Base-by-base conservation (phyloP, 2,797 vertebrate species). In the Crax fasciolata region DNA sequence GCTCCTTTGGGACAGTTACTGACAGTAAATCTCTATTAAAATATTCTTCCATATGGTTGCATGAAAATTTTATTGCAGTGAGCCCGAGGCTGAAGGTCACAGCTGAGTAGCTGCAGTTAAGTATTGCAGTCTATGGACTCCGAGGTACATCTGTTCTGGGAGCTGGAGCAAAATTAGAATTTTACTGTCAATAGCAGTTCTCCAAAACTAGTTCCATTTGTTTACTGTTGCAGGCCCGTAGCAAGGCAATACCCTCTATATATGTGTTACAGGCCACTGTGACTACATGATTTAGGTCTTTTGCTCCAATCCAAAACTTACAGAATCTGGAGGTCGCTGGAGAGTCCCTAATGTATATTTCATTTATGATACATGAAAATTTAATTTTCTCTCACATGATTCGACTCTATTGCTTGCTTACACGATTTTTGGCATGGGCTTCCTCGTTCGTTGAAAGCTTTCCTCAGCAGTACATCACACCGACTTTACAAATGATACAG, bases 11-110 rank as follows among this genome's bases (percentile, higher is more conserved):
- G 99, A 99, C 96, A 97, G 98, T 98, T 98, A 98, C 98, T 98
- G 98, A 98, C 98, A 98, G 98, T 99, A 99, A 99, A 99, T 99
- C 99, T 99, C 99, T 98, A 98, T 98, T 98, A 99, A 99, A 98
- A 98, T 99, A 98, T 98, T 98, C 98, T 98, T 99, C 98, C 99
- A 99, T 99, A 99, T 99, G 99, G 99, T 98, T 98, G 98, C 99
- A 99, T 99, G 98, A 99, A 99, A 99, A 99, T 99, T 99, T 99
- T 98, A 99, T 99, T 98, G 98, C 98, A 97, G 97, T 98, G 97
- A 98, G 98, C 99, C 98, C 94, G 98, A 98, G 99, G 99, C 98
- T 98, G 98, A 98, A 98, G 98, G 98, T 98, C 98, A 98, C 98
- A 98, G 97, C 98, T 98, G 98, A 98, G 98, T 98, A 98, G 98